Evolutionary conservation across 2,113 vertebrate genomes (phyloP), one percentile per base, ranked within the genome.

Genomic region (Chrysochloris asiatica): DNA sequence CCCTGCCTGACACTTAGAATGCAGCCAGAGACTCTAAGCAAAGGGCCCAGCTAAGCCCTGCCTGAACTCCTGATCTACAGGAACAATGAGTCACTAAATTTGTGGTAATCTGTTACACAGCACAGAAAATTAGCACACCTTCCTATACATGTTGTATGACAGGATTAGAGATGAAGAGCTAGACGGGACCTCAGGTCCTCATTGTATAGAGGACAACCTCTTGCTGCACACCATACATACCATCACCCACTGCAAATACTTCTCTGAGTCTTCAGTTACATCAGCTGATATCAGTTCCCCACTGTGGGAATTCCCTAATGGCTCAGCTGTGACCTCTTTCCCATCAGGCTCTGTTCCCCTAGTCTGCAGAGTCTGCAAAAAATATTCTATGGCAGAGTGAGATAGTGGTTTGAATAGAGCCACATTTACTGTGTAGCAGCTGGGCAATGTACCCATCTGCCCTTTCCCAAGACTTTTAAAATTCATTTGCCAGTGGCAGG

Each of bases 391-490:
- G 78, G 50, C 11, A 47, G 91, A 65, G 83, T 69, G 8, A 30
- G 79, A 50, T 4, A 30, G 73, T 75, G 50, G n/a, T 72, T 26
- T 89, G 67, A 26, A 82, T 78, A 80, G 24, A 77, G 56, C 17
- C 54, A 69, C 67, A 45, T 54, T 83, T 73, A 84, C 89, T 91
- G 21, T 61, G 48, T 6, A 59, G 92, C 83, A 92, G 81, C 91
- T 56, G 56, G 72, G 90, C 38, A 41, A 19, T 0, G 1, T 76
- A 41, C 38, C 41, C 65, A 76, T 54, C 47, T 80, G 67, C 47
- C 52, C n/a, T 45, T 84, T 85, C 80, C 38, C 84, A 90, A 56
- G 38, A 85, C 76, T 87, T 95, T 85, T 59, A 89, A 81, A 87
- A 78, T n/a, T 61, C 71, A 61, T 75, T 81, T 61, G n/a, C 45